Evolutionary conservation across 2,888 invertebrate species (phyloP).

Genomic region (Folsomia candida): DNA sequence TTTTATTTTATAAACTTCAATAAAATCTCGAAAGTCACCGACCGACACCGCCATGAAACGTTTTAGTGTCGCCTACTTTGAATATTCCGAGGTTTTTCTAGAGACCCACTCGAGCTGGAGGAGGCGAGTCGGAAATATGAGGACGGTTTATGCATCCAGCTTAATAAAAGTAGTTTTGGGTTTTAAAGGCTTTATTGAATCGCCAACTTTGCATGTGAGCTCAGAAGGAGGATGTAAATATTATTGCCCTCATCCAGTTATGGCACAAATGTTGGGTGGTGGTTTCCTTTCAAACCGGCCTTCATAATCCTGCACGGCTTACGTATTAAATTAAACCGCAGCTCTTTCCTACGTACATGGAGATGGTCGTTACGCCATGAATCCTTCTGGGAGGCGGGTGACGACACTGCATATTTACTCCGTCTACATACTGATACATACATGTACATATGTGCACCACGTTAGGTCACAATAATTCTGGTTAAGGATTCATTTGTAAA

Average conservation of each 20-base stretch:
- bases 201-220: neutral
- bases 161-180: neutral
- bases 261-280: neutral
- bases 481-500: too few species aligned
- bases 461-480: too few species aligned
- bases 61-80: neutral
- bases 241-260: neutral
- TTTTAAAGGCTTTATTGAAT: neutral
- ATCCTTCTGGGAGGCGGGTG: too few species aligned
- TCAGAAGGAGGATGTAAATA: neutral
- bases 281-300: neutral
- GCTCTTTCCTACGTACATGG: too few species aligned
- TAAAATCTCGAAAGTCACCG: neutral
- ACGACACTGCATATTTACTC: too few species aligned
- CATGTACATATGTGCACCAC: too few species aligned
- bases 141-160: neutral
- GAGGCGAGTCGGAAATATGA: neutral
- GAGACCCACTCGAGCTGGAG: neutral
- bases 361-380: too few species aligned
- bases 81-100: neutral
- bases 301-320: neutral
- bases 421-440: too few species aligned
- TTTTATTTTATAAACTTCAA: neutral
- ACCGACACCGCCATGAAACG: neutral
- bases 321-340: neutral